Evolutionary conservation across 2,888 invertebrate species (phyloP), one percentile per base, ranked within the genome.

Genomic region (Cephus runcator): DNA sequence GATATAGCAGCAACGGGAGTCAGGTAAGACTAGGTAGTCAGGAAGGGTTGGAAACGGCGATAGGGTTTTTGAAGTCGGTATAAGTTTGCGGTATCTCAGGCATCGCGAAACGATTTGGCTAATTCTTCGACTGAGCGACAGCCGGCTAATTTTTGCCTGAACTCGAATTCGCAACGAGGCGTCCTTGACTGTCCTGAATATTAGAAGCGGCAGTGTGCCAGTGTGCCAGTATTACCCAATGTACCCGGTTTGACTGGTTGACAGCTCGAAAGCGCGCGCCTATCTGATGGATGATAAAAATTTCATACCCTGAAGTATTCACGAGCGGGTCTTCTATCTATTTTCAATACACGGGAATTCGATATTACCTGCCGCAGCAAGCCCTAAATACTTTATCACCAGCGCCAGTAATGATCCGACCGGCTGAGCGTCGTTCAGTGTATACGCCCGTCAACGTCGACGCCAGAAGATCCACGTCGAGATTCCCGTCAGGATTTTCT

Each of bases 131-230:
- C 23, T 74, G 74, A 74, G 74, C 74, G 74, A 74, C 74, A 86
- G 81, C 79, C 81, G 80, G 77, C 83, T 86, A 86, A 86, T 86
- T 86, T 85, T 86, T 85, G 84, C 84, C 71, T 79, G 69, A 76
- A 79, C 81, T 83, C 83, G 81, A 77, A 84, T 84, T 82, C 78
- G 71, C 80, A 71, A 40, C 75, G 34, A 75, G 78, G 73, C 80
- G 81, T 82, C 83, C 87, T 84, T 83, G 82, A 15, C 75, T 86
- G 81, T 86, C 77, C 76, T 87, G 85, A 83, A 87, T 86, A 86
- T 84, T 84, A 80, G 81, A 87, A 79, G 78, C 77, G 83, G 80
- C 82, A 87, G 82, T 88, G 87, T 88, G 87, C 85, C 86, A 88
- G 83, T 87, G 83, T 87, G 88, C 81, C 87, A 84, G 80, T 81